A percentile compares a stretch with the other conserved stretches of the same genome.
Evolutionary conservation across 2,797 vertebrate species (phyloP).

Genomic region (Crenichthys baileyi): DNA sequence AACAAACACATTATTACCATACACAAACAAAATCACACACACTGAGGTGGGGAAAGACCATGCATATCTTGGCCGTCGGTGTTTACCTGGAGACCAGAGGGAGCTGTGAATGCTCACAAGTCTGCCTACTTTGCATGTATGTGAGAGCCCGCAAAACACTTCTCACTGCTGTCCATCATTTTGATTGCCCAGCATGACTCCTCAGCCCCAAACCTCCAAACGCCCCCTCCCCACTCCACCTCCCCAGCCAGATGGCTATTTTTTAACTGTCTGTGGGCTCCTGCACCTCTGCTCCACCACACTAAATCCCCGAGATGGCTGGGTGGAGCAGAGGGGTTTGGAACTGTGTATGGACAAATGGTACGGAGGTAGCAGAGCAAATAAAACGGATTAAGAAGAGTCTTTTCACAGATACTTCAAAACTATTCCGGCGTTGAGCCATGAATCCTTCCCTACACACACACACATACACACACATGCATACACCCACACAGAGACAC

Average conservation of each 20-base stretch:
- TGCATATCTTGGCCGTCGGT: slow-evolving; percentile 71
- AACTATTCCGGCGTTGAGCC: slow-evolving; percentile 79
- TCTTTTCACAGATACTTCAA: slow-evolving; percentile 86
- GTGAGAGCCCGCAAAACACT: slow-evolving; percentile 96
- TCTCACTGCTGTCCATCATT: slow-evolving; percentile 95
- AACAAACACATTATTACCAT: slow-evolving; percentile 74
- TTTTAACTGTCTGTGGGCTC: slow-evolving; percentile 93
- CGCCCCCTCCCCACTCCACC: slow-evolving; percentile 26
- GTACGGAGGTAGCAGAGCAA: slow-evolving; percentile 94
- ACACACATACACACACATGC: neutral
- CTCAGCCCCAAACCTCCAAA: slow-evolving; percentile 79
- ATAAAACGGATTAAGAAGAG: slow-evolving; percentile 95
- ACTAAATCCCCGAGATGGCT: slow-evolving; percentile 87
- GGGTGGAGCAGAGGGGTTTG: slow-evolving; percentile 63
- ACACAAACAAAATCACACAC: slow-evolving; percentile 73
- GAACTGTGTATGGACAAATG: slow-evolving; percentile 92
- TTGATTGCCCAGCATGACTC: slow-evolving; percentile 94
- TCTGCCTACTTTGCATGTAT: slow-evolving; percentile 96
- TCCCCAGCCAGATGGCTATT: slow-evolving; percentile 93
- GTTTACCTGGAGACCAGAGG: slow-evolving; percentile 86
- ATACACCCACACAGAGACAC: neutral
- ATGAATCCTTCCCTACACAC: slow-evolving; percentile 40
- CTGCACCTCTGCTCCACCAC: slow-evolving; percentile 95
- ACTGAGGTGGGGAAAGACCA: slow-evolving; percentile 57
- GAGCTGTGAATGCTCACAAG: slow-evolving; percentile 93